Base-by-base conservation (phyloP, 64 coral and sea anemone genomes). In the Exaiptasia diaphana region DNA sequence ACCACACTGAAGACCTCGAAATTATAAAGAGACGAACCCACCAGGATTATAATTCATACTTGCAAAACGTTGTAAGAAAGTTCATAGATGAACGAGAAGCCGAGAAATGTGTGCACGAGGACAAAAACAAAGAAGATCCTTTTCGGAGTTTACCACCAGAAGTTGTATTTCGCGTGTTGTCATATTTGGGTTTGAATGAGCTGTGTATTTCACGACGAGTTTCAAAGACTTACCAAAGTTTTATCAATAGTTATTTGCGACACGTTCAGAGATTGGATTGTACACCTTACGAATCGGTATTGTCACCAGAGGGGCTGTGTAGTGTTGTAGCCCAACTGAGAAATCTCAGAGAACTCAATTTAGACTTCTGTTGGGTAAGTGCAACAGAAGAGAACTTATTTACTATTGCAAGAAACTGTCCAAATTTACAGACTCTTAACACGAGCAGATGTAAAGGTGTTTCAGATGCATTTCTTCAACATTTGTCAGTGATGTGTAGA, bases 351-450 rank as follows among this genome's bases (percentile, higher is more conserved):
- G 82, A 90, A 17, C 40, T 97, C 35, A 61, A 64, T 32, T 60
- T 86, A 15, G 93, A 97, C 41, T 75, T 39, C 6, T 97, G 93
- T 72, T 97, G 93, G 93, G 67, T 70, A 27, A 86, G 93, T 67
- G 83, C 87, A 2, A 86, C 83, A 39, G 93, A 97, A 41, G 87
- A 91, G 27, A 91, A 80, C 50, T 14, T 97, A 32, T 75, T 44
- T 62, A 29, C 87, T 29, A 67, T 97, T 31, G 73, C 85, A 29
- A 90, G 55, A 40, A 97, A 97, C 56, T 97, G 88, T 44, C 78
- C 61, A 5, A 97, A 97, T 50, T 80, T 97, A 30, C 73, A 76
- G 50, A 69, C 88, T 36, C 49, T 97, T 8, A 83, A 74, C 21
- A 62, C 78, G 6, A 86, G 56, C 34, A 68, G 82, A 82, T 97